Evolutionary conservation across 2,888 invertebrate species (phyloP), one percentile per base, ranked within the genome.

Genomic region (Lepidocyrtinus sp.): DNA sequence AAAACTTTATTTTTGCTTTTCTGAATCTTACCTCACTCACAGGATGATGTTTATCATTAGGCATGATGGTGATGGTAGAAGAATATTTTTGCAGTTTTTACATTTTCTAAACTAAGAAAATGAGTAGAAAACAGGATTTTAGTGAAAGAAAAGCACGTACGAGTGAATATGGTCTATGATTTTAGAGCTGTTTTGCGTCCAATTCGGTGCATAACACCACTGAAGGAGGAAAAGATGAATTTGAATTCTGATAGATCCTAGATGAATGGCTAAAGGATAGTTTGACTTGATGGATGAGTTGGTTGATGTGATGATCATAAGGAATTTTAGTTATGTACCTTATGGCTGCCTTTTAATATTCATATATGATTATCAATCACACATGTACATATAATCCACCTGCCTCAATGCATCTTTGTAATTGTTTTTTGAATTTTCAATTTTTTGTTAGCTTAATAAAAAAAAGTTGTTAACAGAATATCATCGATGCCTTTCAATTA

Each of bases 111-210:
- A 15, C 50, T 5, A 50, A 50, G 50, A 50, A 50, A 50, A 50
- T 50, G n/a, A 2, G 50, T n/a, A 50, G 50, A 50, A 50, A 50
- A 50, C 50, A 50, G 50, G 50, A 50, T 50, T 50, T 50, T 50
- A n/a, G 5, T 36, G 5, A 36, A 5, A 50, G 50, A 50, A 50
- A 50, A 1, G 15, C 50, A 50, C 50, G 50, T 50, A n/a, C n/a
- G n/a, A n/a, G n/a, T n/a, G n/a, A n/a, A n/a, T n/a, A n/a, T n/a
- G n/a, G n/a, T n/a, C n/a, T n/a, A 50, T 50, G 50, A 50, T 50
- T 12, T 50, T 17, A 50, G 17, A 17, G 17, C 15, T 50, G 50
- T 7, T 50, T 50, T 17, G 50, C 12, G 36, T 36, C 36, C 36
- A 12, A 36, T 36, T 12, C 15, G 2, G 50, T 50, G 50, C 15